Conservation (phyloP, 2,113 vertebrate species). For the Etheostoma cragini region DNA sequence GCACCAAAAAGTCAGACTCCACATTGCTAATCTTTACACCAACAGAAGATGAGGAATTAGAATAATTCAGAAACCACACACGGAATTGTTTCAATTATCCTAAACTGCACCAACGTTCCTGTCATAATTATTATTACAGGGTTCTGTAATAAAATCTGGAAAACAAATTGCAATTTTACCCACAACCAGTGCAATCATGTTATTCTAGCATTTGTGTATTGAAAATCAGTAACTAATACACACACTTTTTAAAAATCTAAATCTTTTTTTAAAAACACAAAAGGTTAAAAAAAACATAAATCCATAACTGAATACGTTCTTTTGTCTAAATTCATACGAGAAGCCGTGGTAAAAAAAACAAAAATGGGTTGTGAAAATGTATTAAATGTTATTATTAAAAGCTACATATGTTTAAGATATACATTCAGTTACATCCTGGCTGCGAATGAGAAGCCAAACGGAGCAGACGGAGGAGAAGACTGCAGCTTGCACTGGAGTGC, state of each 20-base stretch:
- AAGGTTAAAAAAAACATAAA: too few relatives aligned
- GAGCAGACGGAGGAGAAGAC: constrained; percentile 46
- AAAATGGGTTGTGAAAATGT: too few relatives aligned
- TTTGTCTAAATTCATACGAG: too few relatives aligned
- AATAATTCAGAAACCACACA: neutral
- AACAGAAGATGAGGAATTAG: neutral
- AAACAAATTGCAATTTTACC: neutral
- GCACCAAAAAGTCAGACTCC: neutral
- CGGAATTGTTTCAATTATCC: neutral
- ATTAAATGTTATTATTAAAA: too few relatives aligned
- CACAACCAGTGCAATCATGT: neutral
- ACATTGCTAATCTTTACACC: neutral
- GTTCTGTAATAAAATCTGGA: neutral
- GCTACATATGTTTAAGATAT: too few relatives aligned
- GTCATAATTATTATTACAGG: neutral
- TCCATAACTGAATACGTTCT: too few relatives aligned
- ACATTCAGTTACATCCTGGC: neutral
- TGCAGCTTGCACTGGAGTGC: constrained; percentile 56
- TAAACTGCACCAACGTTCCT: neutral
- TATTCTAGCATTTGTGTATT: neutral
- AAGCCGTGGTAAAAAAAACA: too few relatives aligned
- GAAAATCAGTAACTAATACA: too few relatives aligned
- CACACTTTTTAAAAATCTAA: too few relatives aligned
- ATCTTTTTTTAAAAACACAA: too few relatives aligned
- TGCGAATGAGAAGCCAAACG: constrained; percentile 26